Base-by-base conservation (phyloP, 2,113 vertebrate species). In the Vanacampus margaritifer region DNA sequence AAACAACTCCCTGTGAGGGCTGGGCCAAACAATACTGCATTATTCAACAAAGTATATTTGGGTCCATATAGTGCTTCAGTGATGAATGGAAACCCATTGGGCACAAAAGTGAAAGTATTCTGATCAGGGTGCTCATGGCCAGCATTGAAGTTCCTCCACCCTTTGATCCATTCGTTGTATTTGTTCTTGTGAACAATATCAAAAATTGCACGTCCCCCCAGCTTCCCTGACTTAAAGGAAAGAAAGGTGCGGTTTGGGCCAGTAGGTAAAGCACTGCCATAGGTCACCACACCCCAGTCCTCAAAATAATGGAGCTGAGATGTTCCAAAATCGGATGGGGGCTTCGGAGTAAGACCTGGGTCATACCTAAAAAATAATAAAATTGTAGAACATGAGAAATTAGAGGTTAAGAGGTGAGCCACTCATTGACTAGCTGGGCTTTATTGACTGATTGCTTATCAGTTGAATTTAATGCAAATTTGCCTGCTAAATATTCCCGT, bases 271-370 rank as follows among this genome's bases (percentile, higher is more conserved):
- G 94, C 90, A 21, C 96, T 93, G 78, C 97, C 97, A 0, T 96
- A 98, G 0, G 96, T 99, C 51, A 98, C 97, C 10, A 99, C 97
- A 23, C 97, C 97, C 97, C 97, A 99, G 87, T 99, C 97, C 81
- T 98, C 96, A 84, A 99, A 99, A 84, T 94, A 91, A 90, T 99
- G 96, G 51, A 99, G 85, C 0, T 81, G 88, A 1, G 97, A 89
- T 53, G 87, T 89, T 1, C 95, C 95, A 0, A 93, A 98, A 80
- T 98, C 96, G 1, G 91, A 86, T 0, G 97, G 97, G 59, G 97
- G 93, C 26, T 90, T 81, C 0, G 95, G 80, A 19, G 76, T 86
- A 73, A 99, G 91, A 73, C 85, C 91, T 14, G 95, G 93, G 74
- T 99, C 95, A 79, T 95, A 99, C 97, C 97, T 99, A 89, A 32